These are phyloP conservation scores for Tiphia femorata DNA, from an alignment of 2,888 invertebrate genomes.

Conservation along the genomic window DNA sequence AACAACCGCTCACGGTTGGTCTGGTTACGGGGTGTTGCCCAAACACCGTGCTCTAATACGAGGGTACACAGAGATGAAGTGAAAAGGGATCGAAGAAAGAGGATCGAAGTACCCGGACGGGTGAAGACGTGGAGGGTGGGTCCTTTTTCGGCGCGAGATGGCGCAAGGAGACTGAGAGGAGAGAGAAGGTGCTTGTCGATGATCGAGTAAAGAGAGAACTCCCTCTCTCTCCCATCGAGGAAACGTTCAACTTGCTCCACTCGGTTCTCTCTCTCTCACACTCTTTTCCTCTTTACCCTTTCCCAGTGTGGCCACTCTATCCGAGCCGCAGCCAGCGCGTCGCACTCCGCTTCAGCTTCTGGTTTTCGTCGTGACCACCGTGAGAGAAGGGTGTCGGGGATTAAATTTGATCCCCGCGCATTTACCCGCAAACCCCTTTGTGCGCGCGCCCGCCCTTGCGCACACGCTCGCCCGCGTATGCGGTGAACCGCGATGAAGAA, in stretches of 20 bases:
- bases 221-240: too few relatives aligned
- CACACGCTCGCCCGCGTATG: conserved; percentile 35
- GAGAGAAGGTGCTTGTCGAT: too few relatives aligned
- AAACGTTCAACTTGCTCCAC: too few relatives aligned
- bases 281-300: too few relatives aligned
- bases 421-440: conserved; percentile 50
- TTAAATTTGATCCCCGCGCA: conserved; percentile 55
- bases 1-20: conserved; percentile 37
- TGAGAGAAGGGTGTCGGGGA: conserved; percentile 37
- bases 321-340: conserved; percentile 7
- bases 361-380: neutral
- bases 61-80: neutral
- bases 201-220: too few relatives aligned
- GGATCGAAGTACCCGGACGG: neutral
- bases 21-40: conserved; percentile 44
- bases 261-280: too few relatives aligned
- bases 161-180: too few relatives aligned
- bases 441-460: conserved; percentile 32
- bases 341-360: conserved; percentile 1
- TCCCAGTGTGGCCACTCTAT: too few relatives aligned
- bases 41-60: conserved; percentile 47
- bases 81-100: neutral
- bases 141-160: too few relatives aligned
- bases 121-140: neutral
- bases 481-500: conserved; percentile 49